Base-by-base conservation (phyloP, 1,140 invertebrate species). In the Drepana arcuata region DNA sequence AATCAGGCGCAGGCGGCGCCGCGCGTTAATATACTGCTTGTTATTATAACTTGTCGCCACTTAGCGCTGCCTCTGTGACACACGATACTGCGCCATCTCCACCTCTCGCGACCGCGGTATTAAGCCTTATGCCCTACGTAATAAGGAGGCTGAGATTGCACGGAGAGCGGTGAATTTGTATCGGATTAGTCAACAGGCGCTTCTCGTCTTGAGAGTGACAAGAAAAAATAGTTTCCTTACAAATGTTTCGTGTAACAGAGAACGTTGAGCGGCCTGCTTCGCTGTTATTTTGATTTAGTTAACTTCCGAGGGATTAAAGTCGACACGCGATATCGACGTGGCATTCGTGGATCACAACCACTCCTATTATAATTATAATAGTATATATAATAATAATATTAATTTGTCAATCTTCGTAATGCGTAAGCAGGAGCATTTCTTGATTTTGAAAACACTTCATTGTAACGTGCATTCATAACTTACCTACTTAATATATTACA, bases 1-100 rank as follows among this genome's bases (percentile, higher is more conserved):
- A 26, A 26, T 26, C 24, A 26, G 16, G n/a, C n/a, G n/a, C n/a
- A n/a, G n/a, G n/a, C n/a, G n/a, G n/a, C n/a, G n/a, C n/a, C n/a
- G 16, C 13, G 16, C 28, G 12, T 48, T 48, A 48, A 51, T 48
- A 53, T 45, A 53, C 39, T 45, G 51, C 43, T 52, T 68, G 66
- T 70, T 70, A 56, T 70, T 68, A 60, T 56, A 66, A 63, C 52
- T 48, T 60, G 67, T 68, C 64, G 57, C 51, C 69, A 70, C 66
- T 70, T 66, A 65, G 54, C 27, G 36, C 54, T 52, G 48, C 50
- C 40, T 47, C 48, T 65, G 32, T 64, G 71, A 55, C 58, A 75
- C 39, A 41, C 44, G 55, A 75, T 42, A 68, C 60, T 31, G 14
- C 12, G 31, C 7, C 11, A 14, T 6, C 12, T 10, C n/a, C n/a